Evolutionary conservation across 2,888 invertebrate species (phyloP), one percentile per base, ranked within the genome.

Genomic region (Polydesmus complanatus): DNA sequence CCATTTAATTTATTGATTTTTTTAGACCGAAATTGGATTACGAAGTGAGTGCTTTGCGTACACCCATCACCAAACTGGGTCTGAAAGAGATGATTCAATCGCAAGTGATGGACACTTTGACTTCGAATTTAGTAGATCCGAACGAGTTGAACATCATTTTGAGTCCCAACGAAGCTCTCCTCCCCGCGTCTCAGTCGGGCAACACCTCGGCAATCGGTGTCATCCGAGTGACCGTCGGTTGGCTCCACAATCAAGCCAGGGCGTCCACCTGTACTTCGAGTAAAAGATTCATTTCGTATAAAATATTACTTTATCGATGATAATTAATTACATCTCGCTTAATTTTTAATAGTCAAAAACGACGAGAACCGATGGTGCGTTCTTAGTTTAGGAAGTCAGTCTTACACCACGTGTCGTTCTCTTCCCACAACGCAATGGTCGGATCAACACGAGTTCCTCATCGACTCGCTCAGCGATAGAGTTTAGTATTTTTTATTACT

Each of bases 1-100:
- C n/a, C n/a, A n/a, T n/a, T 26, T 48, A 49, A 25, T 54, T 37
- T 21, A 37, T 14, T 27, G 23, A 3, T 48, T 47, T 21, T 51
- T 57, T 26, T 65, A 74, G 73, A 52, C 79, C 79, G 37, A 75
- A 79, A 63, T 76, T 79, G 25, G 78, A 76, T 74, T 79, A 79
- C 70, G 77, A 75, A 68, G 73, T 79, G 54, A 73, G 75, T 37
- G 71, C 78, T 37, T 67, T 79, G 56, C 72, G 72, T 60, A 70
- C 75, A 2, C 72, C 79, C 19, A 79, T 78, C 78, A 78, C 79
- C 65, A 73, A 79, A 61, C 79, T 79, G 2, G 68, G 78, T 48
- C 71, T 79, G 27, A 79, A 78, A 66, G 74, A 75, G 52, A 79
- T 79, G 79, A 74, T 79, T 61, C 78, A 79, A 65, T 74, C 75